A percentile compares a stretch with the other conserved stretches of the same genome.
phyloP scores from a whole-genome alignment of 2,113 vertebrate species.

The Sander vitreus region DNA sequence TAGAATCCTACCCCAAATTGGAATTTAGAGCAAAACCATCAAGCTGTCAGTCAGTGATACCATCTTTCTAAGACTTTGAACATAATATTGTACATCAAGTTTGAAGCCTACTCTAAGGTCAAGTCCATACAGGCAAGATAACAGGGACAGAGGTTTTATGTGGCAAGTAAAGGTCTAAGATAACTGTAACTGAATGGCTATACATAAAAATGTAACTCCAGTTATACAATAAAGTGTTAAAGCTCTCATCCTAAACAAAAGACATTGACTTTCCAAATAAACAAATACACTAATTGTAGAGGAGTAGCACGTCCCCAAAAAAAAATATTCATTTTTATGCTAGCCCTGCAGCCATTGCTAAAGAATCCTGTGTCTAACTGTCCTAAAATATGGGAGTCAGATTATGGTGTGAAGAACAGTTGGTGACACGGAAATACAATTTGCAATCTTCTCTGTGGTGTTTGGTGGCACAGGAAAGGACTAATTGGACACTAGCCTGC shows the following conservation, averaged over 20 bases:
- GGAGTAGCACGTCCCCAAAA: not conserved
- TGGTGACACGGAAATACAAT: constrained; percentile 59
- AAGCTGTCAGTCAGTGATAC: constrained; percentile 43
- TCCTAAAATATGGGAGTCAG: constrained; percentile 58
- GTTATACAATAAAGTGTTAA: not conserved
- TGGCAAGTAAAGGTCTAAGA: constrained; percentile 2
- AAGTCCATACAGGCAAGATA: constrained; percentile 13
- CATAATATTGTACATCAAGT: not conserved
- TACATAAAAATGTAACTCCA: not conserved
- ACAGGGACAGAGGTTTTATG: not conserved
- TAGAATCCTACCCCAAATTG: constrained; percentile 45
- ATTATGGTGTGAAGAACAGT: constrained; percentile 59
- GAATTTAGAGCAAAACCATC: constrained; percentile 57
- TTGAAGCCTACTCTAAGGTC: constrained; percentile 33
- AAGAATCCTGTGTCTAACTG: constrained; percentile 31
- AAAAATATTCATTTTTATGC: not conserved
- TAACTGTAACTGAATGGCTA: not conserved
- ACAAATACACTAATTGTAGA: constrained; percentile 1
- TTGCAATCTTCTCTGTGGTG: constrained; percentile 60
- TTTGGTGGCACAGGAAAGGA: constrained; percentile 39
- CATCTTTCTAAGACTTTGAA: constrained; percentile 39
- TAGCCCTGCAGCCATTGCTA: constrained; percentile 14
- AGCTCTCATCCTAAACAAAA: constrained; percentile 12
- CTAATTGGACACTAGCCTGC: constrained; percentile 68
- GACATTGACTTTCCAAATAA: not conserved